A percentile compares a stretch with the other conserved stretches of the same genome.
These are phyloP conservation scores for Malthinus seriepunctatus DNA, from an alignment of 2,888 invertebrate genomes.

Conservation along the genomic window DNA sequence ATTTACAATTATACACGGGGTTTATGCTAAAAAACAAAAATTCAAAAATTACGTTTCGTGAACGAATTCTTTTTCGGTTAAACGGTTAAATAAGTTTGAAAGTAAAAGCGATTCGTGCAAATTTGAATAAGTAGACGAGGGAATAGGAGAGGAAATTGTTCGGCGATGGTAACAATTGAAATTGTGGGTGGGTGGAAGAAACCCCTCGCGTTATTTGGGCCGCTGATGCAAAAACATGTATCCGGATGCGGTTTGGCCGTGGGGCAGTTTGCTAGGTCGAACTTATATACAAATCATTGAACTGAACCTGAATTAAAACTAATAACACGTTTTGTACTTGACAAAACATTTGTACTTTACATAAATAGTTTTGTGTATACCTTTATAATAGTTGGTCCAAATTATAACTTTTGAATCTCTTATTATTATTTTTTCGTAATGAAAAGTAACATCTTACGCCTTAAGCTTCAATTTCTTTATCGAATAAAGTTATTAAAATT, in stretches of 20 bases:
- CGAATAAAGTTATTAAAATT: constrained; percentile 5
- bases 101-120: no score
- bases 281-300: constrained; percentile 32
- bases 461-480: neutral
- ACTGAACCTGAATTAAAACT: constrained; percentile 26
- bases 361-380: constrained; percentile 6
- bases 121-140: no score
- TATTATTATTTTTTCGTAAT: no score
- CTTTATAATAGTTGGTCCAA: neutral
- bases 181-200: neutral
- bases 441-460: neutral
- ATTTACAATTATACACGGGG: no score
- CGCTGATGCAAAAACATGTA: constrained; percentile 4
- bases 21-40: no score
- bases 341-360: constrained; percentile 25
- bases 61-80: no score
- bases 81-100: no score
- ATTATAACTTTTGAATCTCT: neutral
- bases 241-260: constrained; percentile 34
- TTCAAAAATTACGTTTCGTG: no score
- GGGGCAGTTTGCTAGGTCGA: constrained; percentile 36
- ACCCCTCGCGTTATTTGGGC: neutral
- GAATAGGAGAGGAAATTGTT: no score
- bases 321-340: constrained; percentile 25
- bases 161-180: no score